Percentiles rank a stretch among this genome's conserved stretches.
phyloP scores from a whole-genome alignment of 2,797 vertebrate species.

The Chelidonichthys spinosus region DNA sequence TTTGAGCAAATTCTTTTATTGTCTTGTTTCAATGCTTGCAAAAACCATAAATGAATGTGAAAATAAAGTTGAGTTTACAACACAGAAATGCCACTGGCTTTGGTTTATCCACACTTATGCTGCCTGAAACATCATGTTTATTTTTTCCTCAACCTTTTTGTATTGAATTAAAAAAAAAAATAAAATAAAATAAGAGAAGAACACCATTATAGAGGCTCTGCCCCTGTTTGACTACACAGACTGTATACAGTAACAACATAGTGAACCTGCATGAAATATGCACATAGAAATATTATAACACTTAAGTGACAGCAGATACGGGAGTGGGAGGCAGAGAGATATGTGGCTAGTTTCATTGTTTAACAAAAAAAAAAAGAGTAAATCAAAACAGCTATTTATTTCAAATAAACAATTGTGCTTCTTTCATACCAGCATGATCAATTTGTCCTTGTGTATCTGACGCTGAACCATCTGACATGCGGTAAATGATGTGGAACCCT shows the following conservation, averaged over 20 bases:
- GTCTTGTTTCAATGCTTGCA: slow-evolving; percentile 83
- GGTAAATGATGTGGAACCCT: slow-evolving; percentile 69
- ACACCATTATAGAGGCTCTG: slow-evolving; percentile 91
- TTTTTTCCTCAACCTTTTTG: slow-evolving; percentile 75
- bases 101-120: slow-evolving; percentile 87
- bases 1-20: slow-evolving; percentile 84
- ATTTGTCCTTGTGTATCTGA: slow-evolving; percentile 71
- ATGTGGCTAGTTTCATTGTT: slow-evolving; percentile 81
- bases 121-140: slow-evolving; percentile 85
- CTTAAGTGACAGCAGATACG: slow-evolving; percentile 87
- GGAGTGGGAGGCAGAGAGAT: slow-evolving; percentile 84
- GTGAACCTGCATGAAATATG: slow-evolving; percentile 85
- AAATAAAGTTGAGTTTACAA: slow-evolving; percentile 83
- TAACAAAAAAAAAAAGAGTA: slow-evolving; percentile 55
- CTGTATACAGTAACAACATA: slow-evolving; percentile 91
- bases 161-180: slow-evolving; percentile 74
- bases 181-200: slow-evolving; percentile 69
- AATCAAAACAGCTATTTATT: slow-evolving; percentile 82
- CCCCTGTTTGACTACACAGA: slow-evolving; percentile 90
- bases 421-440: slow-evolving; percentile 73
- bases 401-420: slow-evolving; percentile 81
- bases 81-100: slow-evolving; percentile 86
- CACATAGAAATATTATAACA: slow-evolving; percentile 85
- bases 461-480: slow-evolving; percentile 60
- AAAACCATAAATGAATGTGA: slow-evolving; percentile 82